Evolutionary conservation across 2,888 invertebrate species (phyloP).

Genomic region (Bombylius major): DNA sequence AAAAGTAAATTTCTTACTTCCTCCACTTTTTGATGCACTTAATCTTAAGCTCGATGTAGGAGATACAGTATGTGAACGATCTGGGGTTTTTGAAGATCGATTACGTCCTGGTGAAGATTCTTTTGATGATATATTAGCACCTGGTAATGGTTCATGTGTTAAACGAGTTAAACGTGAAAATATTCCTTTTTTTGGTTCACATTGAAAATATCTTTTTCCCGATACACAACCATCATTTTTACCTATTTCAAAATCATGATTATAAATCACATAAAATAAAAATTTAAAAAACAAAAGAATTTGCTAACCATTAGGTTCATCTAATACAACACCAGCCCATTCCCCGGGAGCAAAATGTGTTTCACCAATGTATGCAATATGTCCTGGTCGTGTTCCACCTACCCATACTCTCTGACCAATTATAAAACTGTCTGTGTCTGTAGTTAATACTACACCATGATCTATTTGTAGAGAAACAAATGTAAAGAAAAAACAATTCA

Average conservation of each 20-base stretch:
- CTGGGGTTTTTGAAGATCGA: slow-evolving; percentile 28
- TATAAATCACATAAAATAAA: not conserved
- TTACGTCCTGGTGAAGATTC: slow-evolving; percentile 15
- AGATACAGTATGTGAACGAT: slow-evolving; percentile 32
- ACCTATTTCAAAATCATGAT: slow-evolving; percentile 42
- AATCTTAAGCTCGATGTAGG: slow-evolving; percentile 33
- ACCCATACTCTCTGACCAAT: slow-evolving; percentile 93
- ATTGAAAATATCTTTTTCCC: slow-evolving; percentile 86
- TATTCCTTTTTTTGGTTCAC: slow-evolving; percentile 83
- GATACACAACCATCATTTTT: slow-evolving; percentile 95
- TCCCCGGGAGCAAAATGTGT: slow-evolving; percentile 96
- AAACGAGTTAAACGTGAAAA: slow-evolving; percentile 82
- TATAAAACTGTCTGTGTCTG: slow-evolving; percentile 89
- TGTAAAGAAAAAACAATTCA: too few species aligned
- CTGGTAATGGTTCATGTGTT: slow-evolving; percentile 54
- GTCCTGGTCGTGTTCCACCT: slow-evolving; percentile 80
- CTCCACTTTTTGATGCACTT: slow-evolving; percentile 26
- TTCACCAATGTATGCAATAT: slow-evolving; percentile 75
- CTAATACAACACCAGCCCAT: slow-evolving; percentile 95
- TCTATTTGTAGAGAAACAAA: slow-evolving; percentile 36
- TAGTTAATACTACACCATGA: slow-evolving; percentile 75
- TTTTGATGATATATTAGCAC: slow-evolving; percentile 39
- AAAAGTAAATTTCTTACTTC: slow-evolving; percentile 19
- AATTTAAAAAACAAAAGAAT: not conserved
- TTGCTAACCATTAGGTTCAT: slow-evolving; percentile 68